These are phyloP conservation scores for Otocyon megalotis DNA, from an alignment of 2,113 vertebrate genomes.

Conservation along the genomic window DNA sequence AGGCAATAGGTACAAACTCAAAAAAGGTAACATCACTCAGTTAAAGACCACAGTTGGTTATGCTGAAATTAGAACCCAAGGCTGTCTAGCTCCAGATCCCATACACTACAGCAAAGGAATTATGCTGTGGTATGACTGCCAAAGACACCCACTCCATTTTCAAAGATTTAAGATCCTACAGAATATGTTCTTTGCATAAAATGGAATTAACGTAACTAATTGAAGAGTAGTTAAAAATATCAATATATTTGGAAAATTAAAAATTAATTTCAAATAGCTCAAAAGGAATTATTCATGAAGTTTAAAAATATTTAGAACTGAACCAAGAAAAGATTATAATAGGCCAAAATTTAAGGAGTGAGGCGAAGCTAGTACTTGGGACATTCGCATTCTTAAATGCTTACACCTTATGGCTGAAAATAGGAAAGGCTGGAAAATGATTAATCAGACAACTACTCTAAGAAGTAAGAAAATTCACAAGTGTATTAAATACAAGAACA, in stretches of 20 bases:
- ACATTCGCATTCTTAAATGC: background rate
- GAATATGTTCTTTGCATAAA: background rate
- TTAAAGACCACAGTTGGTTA: background rate
- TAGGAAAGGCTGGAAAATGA: background rate
- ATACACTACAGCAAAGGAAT: background rate
- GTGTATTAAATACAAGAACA: background rate
- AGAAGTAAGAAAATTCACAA: background rate
- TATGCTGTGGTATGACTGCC: background rate
- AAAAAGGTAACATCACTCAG: background rate
- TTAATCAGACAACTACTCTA: background rate
- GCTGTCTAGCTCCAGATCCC: background rate
- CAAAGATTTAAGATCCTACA: background rate
- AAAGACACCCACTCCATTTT: background rate
- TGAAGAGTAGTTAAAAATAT: background rate
- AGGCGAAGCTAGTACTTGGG: background rate
- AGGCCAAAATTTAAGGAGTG: background rate
- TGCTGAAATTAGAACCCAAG: background rate
- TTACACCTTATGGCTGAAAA: background rate
- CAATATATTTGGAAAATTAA: background rate
- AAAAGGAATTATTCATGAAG: constrained; percentile 1
- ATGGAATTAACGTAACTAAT: background rate
- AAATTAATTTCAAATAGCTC: background rate
- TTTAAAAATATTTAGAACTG: background rate
- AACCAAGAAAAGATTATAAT: background rate
- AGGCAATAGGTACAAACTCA: background rate